These are phyloP conservation scores for Drosophila cognata DNA, from an alignment of 2,888 invertebrate species.

Conservation along the genomic window DNA sequence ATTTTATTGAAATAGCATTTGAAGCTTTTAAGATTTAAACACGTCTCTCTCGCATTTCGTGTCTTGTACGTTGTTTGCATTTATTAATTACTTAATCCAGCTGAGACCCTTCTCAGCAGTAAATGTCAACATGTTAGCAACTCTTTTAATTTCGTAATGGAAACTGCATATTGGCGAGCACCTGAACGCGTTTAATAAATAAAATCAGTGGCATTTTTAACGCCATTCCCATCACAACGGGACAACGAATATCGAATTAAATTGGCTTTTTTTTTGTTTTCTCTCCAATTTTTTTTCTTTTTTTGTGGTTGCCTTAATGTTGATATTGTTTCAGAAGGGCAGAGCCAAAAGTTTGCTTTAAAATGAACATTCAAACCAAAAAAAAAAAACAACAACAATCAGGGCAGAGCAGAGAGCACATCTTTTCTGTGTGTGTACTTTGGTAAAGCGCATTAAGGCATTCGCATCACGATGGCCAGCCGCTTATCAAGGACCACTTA, in stretches of 20 bases:
- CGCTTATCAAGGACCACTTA: conserved; percentile 78
- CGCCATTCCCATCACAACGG: conserved; percentile 26
- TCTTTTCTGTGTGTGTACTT: conserved; percentile 40
- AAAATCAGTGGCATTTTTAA: conserved; percentile 61
- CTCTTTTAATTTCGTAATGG: conserved; percentile 65
- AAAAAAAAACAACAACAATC: conserved; percentile 7
- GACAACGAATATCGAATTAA: conserved; percentile 64
- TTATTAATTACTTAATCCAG: conserved; percentile 42
- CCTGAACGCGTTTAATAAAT: conserved; percentile 38
- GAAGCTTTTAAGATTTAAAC: conserved; percentile 12
- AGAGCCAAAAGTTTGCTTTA: conserved; percentile 39
- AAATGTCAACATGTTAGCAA: conserved; percentile 33
- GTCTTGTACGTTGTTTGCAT: not conserved
- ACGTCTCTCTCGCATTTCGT: not conserved
- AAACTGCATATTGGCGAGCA: conserved; percentile 32
- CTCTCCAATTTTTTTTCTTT: conserved; percentile 8
- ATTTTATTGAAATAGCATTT: conserved; percentile 32
- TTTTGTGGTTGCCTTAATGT: conserved; percentile 46
- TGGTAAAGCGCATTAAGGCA: conserved; percentile 71
- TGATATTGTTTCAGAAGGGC: conserved; percentile 61
- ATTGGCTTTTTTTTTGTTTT: conserved; percentile 38
- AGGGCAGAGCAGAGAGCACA: conserved; percentile 7
- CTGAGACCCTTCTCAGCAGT: conserved; percentile 25
- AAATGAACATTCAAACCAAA: conserved; percentile 10
- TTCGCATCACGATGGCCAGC: conserved; percentile 51